These are phyloP conservation scores for Adelosebastes latens DNA, from an alignment of 2,797 vertebrate genomes.

Conservation along the genomic window DNA sequence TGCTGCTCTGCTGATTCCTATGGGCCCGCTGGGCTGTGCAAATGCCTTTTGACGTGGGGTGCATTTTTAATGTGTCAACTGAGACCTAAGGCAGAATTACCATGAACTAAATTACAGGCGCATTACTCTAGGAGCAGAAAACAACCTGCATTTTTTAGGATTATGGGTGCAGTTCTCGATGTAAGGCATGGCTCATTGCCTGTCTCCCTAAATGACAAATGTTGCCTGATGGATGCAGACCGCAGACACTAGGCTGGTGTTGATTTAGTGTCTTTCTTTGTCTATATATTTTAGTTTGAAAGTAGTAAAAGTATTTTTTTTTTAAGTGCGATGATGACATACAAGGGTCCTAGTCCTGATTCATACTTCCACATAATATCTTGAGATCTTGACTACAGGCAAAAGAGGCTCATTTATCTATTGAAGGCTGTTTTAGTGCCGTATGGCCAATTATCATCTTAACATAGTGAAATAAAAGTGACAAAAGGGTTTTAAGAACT, in stretches of 20 bases:
- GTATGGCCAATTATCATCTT: constrained; percentile 5
- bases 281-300: not conserved
- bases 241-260: not conserved
- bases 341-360: not conserved
- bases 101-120: constrained; percentile 46
- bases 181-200: constrained; percentile 18
- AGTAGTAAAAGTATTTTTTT: not conserved
- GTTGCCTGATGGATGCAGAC: constrained; percentile 8
- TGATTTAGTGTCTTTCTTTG: not conserved
- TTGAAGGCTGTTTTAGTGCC: not conserved
- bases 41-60: constrained; percentile 70
- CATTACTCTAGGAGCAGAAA: constrained; percentile 15
- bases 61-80: constrained; percentile 73
- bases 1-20: constrained; percentile 60
- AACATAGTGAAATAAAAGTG: constrained; percentile 13
- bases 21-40: constrained; percentile 70
- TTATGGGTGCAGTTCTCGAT: constrained; percentile 15
- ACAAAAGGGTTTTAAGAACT: constrained; percentile 21
- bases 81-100: constrained; percentile 55
- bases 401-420: constrained; percentile 3
- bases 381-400: not conserved
- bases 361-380: not conserved
- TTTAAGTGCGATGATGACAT: not conserved
- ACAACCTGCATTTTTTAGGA: not conserved
- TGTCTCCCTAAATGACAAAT: constrained; percentile 33